phyloP scores from a whole-genome alignment of 2,888 invertebrate species.

The Gastracanthus pulcherrimus region DNA sequence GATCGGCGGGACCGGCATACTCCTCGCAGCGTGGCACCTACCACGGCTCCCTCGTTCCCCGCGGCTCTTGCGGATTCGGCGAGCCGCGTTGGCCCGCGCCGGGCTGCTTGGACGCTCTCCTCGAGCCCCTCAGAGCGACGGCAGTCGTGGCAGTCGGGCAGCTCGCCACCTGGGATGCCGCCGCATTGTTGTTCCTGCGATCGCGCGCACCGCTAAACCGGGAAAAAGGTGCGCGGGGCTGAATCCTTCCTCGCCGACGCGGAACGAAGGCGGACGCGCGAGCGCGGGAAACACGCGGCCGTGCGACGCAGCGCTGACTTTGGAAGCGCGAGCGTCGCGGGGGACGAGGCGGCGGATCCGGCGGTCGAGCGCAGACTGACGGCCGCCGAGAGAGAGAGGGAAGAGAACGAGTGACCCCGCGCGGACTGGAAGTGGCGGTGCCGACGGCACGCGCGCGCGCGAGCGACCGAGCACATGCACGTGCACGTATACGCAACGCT shows the following conservation, averaged over 20 bases:
- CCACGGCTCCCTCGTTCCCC: neutral
- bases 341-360: constrained; percentile 36
- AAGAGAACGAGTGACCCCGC: constrained; percentile 56
- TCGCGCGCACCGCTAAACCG: neutral
- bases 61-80: neutral
- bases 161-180: too few relatives aligned
- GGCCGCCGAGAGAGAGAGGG: constrained; percentile 28
- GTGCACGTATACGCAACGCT: neutral
- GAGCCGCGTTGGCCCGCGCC: neutral
- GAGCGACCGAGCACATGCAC: constrained; percentile 9
- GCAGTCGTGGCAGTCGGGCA: too few relatives aligned
- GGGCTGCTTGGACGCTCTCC: neutral
- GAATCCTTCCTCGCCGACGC: neutral
- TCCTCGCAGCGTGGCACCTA: constrained; percentile 10
- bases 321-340: neutral
- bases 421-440: constrained; percentile 66
- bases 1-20: constrained; percentile 64
- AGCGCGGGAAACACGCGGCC: constrained; percentile 1
- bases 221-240: too few relatives aligned
- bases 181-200: neutral
- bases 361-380: constrained; percentile 72
- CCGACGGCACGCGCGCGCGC: constrained; percentile 56
- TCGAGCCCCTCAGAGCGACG: neutral
- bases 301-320: constrained; percentile 30
- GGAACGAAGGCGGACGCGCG: neutral